Evolutionary conservation across 2,113 vertebrate genomes (phyloP).

Genomic region (Melanostigma gelatinosum): DNA sequence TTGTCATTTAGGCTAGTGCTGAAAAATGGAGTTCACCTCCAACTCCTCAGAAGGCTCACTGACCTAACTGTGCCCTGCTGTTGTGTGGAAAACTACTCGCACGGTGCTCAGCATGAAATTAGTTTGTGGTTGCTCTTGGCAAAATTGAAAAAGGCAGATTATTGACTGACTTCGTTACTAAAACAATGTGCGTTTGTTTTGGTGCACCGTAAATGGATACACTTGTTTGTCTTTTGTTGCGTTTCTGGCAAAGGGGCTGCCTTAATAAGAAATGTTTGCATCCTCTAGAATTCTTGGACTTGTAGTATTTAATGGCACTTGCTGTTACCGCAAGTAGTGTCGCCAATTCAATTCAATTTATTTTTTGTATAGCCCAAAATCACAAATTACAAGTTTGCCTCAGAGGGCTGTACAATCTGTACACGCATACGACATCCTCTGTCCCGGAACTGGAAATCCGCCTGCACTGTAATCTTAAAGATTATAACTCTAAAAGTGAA

Average conservation of each 20-base stretch:
- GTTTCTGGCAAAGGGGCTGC: not conserved
- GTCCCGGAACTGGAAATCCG: not conserved
- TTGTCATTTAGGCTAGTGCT: not conserved
- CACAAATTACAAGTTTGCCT: too few relatives aligned
- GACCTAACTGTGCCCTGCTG: not conserved
- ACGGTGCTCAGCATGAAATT: not conserved
- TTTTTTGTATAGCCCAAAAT: too few relatives aligned
- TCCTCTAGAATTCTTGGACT: not conserved
- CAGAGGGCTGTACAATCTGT: too few relatives aligned
- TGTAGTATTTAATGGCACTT: not conserved
- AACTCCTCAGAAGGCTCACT: not conserved
- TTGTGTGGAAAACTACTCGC: not conserved
- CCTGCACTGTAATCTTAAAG: not conserved
- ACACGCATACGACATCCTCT: too few relatives aligned
- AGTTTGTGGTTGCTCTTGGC: not conserved
- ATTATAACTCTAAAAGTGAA: not conserved
- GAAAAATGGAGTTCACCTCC: not conserved
- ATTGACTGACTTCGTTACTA: not conserved
- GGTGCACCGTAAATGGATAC: not conserved
- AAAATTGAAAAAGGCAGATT: not conserved
- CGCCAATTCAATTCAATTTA: too few relatives aligned
- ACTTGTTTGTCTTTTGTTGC: not conserved
- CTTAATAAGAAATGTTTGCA: not conserved
- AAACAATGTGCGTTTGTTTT: not conserved
- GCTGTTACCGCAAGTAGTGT: not conserved